Base-by-base conservation (phyloP, 2,113 vertebrate genomes). In the Scortum barcoo region DNA sequence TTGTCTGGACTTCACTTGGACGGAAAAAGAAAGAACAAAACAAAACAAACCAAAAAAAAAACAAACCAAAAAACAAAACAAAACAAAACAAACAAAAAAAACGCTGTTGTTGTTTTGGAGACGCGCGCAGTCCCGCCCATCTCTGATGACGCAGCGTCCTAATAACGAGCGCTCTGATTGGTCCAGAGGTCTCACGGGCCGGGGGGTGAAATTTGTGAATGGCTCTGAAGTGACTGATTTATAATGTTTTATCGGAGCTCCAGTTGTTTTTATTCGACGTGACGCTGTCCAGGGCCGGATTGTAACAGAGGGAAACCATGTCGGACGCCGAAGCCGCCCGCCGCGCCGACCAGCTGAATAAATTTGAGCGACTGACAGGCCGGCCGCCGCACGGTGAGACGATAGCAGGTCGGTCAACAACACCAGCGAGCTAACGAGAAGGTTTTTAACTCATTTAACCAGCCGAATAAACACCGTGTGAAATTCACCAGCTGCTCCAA, bases 301-400 rank as follows among this genome's bases (percentile, higher is more conserved):
- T 83, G 81, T 74, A 71, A 86, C 63, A 6, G n/a, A n/a, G 63
- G 63, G 62, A 72, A 77, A 90, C 56, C 40, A 96, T 96, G 95
- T 94, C 93, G 84, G 87, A 85, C 76, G 80, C 87, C 14, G 93
- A 91, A 61, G 87, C 77, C 13, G 81, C 77, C 63, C 88, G 90
- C 83, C 90, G 87, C 84, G 76, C 73, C 48, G 94, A 94, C 65
- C 94, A 90, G 88, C 94, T 96, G 82, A 96, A 95, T 76, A 91
- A 50, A 87, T 99, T 99, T 91, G 95, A 97, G 92, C 96, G 92
- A 82, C 94, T 99, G 92, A 94, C 95, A 85, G 95, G 95, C 88
- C 96, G 97, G 92, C 96, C 96, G 89, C 95, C 95, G 74, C 89
- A 94, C 76, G 81, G 90, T 78, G 91, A 76, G 61, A 81, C 72